These are phyloP conservation scores for Caenorhabditis afra DNA, from an alignment of 2,888 invertebrate species.

Conservation along the genomic window DNA sequence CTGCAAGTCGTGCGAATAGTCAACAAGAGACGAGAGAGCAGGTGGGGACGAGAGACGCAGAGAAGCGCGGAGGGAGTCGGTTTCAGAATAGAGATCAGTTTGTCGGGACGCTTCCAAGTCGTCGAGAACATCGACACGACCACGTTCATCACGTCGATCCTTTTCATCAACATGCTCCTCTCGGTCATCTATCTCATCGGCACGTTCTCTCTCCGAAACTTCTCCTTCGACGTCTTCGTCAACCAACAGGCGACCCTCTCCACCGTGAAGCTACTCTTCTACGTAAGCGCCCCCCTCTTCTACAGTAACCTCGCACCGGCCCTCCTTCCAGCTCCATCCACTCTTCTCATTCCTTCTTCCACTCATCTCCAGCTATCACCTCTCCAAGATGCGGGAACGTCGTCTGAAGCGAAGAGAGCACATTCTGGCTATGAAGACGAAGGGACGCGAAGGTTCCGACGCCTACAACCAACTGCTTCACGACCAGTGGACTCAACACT, in stretches of 20 bases:
- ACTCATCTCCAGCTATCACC: conserved; percentile 46
- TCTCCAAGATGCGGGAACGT: conserved; percentile 44
- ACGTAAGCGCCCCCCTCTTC: conserved; percentile 22
- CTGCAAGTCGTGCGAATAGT: conserved; percentile 43
- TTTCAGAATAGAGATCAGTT: conserved; percentile 46
- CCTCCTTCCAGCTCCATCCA: conserved; percentile 51
- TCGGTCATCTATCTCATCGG: conserved; percentile 35
- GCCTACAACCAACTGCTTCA: conserved; percentile 52
- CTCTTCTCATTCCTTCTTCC: conserved; percentile 51
- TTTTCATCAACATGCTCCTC: conserved; percentile 40
- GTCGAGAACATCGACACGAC: conserved; percentile 56
- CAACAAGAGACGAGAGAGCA: conserved; percentile 36
- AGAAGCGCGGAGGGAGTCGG: not conserved
- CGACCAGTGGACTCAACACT: conserved; percentile 53
- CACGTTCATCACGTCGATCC: conserved; percentile 47
- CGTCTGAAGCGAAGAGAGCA: conserved; percentile 35
- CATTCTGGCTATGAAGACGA: conserved; percentile 48
- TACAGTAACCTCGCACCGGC: too few relatives aligned
- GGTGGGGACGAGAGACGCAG: conserved; percentile 6
- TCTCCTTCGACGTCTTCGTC: conserved; percentile 43
- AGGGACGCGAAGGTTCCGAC: conserved; percentile 58
- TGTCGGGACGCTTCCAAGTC: conserved; percentile 51
- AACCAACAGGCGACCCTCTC: conserved; percentile 19
- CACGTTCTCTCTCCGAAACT: conserved; percentile 40
- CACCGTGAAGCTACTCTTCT: conserved; percentile 47